Percentiles rank a stretch among this genome's conserved stretches.
phyloP scores from a whole-genome alignment of 30 jellyfish, hydroid and myxozoan species.

The Haliclystus octoradiatus region DNA sequence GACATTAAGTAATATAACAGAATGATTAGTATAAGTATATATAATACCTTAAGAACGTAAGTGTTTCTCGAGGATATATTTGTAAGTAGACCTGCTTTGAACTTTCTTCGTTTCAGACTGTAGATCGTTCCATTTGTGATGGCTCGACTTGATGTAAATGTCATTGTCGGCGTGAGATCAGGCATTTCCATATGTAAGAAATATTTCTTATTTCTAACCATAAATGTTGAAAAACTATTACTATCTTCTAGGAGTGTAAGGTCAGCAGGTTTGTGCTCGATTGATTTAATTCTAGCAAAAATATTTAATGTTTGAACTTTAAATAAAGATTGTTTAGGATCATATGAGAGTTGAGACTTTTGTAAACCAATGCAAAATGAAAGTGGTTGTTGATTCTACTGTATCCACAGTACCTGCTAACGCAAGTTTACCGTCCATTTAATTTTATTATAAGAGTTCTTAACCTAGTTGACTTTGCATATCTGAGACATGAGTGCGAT shows the following conservation, averaged over 20 bases:
- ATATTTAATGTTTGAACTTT: constrained; percentile 80
- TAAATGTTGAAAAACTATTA: constrained; percentile 78
- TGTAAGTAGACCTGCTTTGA: too few relatives aligned
- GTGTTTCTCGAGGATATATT: too few relatives aligned
- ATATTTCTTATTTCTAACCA: constrained; percentile 52
- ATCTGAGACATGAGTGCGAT: too few relatives aligned
- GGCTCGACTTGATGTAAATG: too few relatives aligned
- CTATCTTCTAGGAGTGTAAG: constrained; percentile 63
- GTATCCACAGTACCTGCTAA: constrained; percentile 70
- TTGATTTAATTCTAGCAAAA: constrained; percentile 54
- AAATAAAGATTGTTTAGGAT: constrained; percentile 57
- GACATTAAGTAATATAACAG: too few relatives aligned
- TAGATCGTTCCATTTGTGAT: too few relatives aligned
- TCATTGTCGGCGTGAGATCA: too few relatives aligned
- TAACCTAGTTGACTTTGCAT: too few relatives aligned
- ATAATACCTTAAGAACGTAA: too few relatives aligned
- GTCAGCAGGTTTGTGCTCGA: constrained; percentile 53
- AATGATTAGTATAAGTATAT: too few relatives aligned
- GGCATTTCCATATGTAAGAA: constrained; percentile 75
- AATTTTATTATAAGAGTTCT: too few relatives aligned
- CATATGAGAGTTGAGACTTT: constrained; percentile 71
- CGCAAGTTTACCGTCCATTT: constrained; percentile 69
- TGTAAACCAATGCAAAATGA: constrained; percentile 84
- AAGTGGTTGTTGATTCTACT: constrained; percentile 78
- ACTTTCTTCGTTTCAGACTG: too few relatives aligned